Evolutionary conservation across 2,113 vertebrate species (phyloP), one percentile per base, ranked within the genome.

Genomic region (Chamaetylas fuelleborni): DNA sequence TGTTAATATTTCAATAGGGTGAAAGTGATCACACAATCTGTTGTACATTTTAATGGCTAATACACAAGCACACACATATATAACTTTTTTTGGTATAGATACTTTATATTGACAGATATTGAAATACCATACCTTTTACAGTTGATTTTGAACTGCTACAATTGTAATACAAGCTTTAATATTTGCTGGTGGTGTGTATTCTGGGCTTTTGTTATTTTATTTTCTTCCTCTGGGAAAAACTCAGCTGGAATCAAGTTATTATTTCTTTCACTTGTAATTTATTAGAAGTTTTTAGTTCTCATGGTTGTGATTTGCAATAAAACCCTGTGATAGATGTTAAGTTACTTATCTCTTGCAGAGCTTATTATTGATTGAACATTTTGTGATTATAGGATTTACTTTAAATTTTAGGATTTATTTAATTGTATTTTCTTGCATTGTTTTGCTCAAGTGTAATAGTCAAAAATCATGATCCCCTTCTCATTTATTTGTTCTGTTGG

Each of bases 1-100:
- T 51, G 11, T 31, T 56, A 56, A 29, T 14, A 7, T 40, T 81
- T 42, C 33, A 70, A 8, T 40, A 36, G 18, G 18, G 36, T 33
- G 14, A 42, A 69, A 85, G 38, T 11, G 60, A 76, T 67, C 42
- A 50, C 20, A n/a, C 7, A 10, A 6, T 64, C 14, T 73, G 19
- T 57, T 84, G 34, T 57, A 20, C 56, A 42, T 62, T 84, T 78
- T 81, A 95, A 53, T 51, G 34, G 24, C 14, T 69, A 11, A 56
- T 33, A 70, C 4, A 22, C 20, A 47, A 50, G 19, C 14, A 5
- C 18, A 7, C 16, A 14, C 0, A 19, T 7, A 4, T 24, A 2
- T 19, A 43, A 43, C 9, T 29, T 40, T 42, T 74, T 72, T 76
- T 56, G 5, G 3, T 36, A 11, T 29, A 61, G 40, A n/a, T 42